These are phyloP conservation scores for Erebia epiphron DNA, from an alignment of 2,888 invertebrate species.

Conservation along the genomic window DNA sequence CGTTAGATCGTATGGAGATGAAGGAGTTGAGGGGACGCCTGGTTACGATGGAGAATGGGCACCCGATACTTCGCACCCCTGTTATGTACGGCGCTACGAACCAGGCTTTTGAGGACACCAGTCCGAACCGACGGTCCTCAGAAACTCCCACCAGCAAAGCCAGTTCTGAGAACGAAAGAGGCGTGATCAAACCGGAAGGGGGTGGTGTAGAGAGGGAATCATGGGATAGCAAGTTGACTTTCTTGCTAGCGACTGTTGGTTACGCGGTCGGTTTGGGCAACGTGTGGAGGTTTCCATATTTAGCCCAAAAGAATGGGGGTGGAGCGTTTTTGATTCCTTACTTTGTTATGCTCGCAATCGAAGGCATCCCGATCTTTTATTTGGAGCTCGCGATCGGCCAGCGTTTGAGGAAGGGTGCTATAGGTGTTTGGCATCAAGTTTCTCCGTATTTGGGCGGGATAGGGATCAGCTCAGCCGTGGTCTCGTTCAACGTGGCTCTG, in stretches of 20 bases:
- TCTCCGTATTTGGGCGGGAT: conserved; percentile 94
- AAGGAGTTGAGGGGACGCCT: conserved; percentile 92
- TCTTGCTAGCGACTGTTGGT: conserved; percentile 95
- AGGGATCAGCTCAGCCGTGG: conserved; percentile 96
- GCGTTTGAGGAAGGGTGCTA: conserved; percentile 94
- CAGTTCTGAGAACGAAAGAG: conserved; percentile 85
- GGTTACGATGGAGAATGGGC: conserved; percentile 87
- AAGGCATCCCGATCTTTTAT: conserved; percentile 98
- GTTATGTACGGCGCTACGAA: conserved; percentile 94
- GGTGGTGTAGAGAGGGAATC: conserved; percentile 91
- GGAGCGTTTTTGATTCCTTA: conserved; percentile 99
- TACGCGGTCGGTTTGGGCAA: conserved; percentile 97
- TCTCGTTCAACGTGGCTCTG: conserved; percentile 97
- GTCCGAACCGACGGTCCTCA: conserved; percentile 68
- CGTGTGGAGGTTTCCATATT: conserved; percentile 97
- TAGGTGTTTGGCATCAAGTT: conserved; percentile 97
- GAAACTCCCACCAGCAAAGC: conserved; percentile 83
- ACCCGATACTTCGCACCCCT: conserved; percentile 69
- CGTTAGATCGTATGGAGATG: conserved; percentile 92
- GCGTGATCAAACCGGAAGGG: conserved; percentile 86
- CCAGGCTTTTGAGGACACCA: conserved; percentile 87
- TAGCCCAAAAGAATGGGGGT: conserved; percentile 97
- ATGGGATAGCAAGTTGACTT: conserved; percentile 97
- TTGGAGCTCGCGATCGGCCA: conserved; percentile 98
- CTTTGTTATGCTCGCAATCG: conserved; percentile 96